These are phyloP conservation scores for Grus americana DNA, from an alignment of 2,113 vertebrate genomes.

Conservation along the genomic window DNA sequence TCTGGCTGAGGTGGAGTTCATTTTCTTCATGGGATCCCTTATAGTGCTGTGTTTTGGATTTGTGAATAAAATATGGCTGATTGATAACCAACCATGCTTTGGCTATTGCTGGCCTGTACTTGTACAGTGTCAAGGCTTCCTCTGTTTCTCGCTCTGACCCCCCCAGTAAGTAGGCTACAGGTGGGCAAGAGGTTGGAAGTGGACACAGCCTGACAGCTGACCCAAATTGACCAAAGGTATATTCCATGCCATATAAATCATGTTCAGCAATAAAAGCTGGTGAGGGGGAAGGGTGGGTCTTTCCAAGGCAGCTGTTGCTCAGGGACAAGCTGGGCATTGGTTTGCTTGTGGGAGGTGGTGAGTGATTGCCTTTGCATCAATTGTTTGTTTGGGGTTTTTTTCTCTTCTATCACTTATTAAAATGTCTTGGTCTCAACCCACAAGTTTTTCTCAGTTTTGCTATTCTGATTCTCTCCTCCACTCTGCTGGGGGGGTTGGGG, in stretches of 20 bases:
- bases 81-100: background rate
- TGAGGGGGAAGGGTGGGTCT: background rate
- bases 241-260: background rate
- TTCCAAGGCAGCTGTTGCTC: background rate
- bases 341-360: background rate
- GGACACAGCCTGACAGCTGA: background rate
- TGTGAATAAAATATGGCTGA: background rate
- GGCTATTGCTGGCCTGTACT: background rate
- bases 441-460: background rate
- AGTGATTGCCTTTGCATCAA: background rate
- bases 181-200: background rate
- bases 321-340: background rate
- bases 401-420: background rate
- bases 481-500: too few relatives aligned
- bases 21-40: background rate
- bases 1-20: background rate
- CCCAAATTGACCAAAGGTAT: background rate
- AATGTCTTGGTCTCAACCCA: background rate
- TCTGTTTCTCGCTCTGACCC: background rate
- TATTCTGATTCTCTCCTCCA: background rate
- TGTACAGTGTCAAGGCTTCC: background rate
- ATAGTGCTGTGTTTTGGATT: background rate
- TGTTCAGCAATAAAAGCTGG: background rate
- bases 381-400: background rate
- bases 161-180: fast-evolving